Evolutionary conservation across 2,888 invertebrate genomes (phyloP), one percentile per base, ranked within the genome.

Genomic region (Dorcus hopei): DNA sequence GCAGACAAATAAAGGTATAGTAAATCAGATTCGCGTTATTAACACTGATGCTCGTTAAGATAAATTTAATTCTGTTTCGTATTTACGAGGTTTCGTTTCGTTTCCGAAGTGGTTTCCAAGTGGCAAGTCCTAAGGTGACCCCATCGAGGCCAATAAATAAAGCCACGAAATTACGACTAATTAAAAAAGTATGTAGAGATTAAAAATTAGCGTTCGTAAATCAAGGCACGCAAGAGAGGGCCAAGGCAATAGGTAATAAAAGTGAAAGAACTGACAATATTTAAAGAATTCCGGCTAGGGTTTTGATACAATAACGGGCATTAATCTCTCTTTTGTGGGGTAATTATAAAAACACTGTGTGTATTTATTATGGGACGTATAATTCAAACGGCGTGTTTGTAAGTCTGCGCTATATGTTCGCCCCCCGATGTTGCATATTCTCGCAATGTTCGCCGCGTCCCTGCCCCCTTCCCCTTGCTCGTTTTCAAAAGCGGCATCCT

Each of bases 341-440:
- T 51, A 51, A 51, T 51, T 51, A 51, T 51, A 40, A 51, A 51
- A 51, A 51, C 39, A 38, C 39, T 51, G 51, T 33, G 40, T 51
- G 38, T 49, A 23, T 38, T 14, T 26, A 49, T 49, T 38, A 39
- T 51, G 19, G 38, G 39, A 51, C 40, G 51, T 39, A 51, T 51
- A 51, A 51, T 23, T 51, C 51, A 51, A 51, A 51, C 39, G 51
- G 40, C 51, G 51, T 51, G 51, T 51, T 51, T 51, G 51, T 51
- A 39, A 41, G 54, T 45, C 49, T 57, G 49, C 59, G 47, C 55
- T 48, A 52, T 59, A 51, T 47, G 50, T 51, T 38, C 51, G 38
- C 49, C 60, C 57, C 57, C 57, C 59, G 55, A 52, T 57, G 57
- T 48, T 52, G 59, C 56, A 57, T 55, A 59, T 59, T 59, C 59